Base-by-base conservation (phyloP, 2,113 vertebrate species). In the Halcyon malimbica region DNA sequence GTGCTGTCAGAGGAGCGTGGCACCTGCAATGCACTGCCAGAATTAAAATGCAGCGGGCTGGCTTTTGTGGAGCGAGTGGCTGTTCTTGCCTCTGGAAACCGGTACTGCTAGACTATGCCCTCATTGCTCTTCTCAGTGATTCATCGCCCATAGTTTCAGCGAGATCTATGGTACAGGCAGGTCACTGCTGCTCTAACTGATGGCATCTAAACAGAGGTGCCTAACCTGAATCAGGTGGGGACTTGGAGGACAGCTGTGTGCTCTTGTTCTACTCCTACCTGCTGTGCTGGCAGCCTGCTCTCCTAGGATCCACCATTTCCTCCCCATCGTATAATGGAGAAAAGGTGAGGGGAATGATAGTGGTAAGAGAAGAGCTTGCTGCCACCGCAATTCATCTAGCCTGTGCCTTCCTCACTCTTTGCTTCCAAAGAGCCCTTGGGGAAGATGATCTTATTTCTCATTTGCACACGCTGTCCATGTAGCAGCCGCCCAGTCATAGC, bases 281-380 rank as follows among this genome's bases (percentile, higher is more conserved):
- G 84, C 46, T 93, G 42, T 93, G 62, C 46, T 79, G 62, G 56
- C 62, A 91, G 23, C 26, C 16, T 78, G 16, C 41, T 89, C 67
- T 75, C 6, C 26, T 53, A 33, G 26, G 26, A 25, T 85, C 23
- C 64, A 57, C 42, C 6, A 16, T 35, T 73, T 35, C 3, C 9
- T 20, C 11, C 41, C 14, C 10, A 14, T 42, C 19, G 53, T 42
- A 19, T 7, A 53, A 23, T 21, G 60, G 39, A 74, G 59, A 50
- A 85, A 70, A 88, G 60, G 35, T 0, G 0, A 69, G 39, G n/a
- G 59, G 16, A 77, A 17, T 0, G 0, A 23, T 23, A 25, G 41
- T 42, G 53, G 15, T 68, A 31, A 50, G 39, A 76, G 37, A 69
- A 54, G 31, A 78, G 15, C 59, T 88, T 88, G 42, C 42, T 90